These are phyloP conservation scores for Diaphora mendica DNA, from an alignment of 2,888 invertebrate genomes.

Conservation along the genomic window DNA sequence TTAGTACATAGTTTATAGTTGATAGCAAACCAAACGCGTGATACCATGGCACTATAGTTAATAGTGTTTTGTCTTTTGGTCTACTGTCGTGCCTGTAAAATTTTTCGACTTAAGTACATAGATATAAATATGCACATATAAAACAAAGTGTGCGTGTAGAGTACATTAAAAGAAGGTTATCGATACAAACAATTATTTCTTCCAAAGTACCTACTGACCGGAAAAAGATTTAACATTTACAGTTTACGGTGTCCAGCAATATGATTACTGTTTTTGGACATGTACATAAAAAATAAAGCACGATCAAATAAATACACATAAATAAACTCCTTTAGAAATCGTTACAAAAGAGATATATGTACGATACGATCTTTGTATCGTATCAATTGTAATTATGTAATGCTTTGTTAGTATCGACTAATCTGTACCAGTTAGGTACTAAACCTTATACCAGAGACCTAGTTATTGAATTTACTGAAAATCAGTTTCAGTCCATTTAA, in stretches of 20 bases:
- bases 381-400: too few species aligned
- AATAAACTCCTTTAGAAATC: background rate
- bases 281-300: too few species aligned
- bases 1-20: slow-evolving; percentile 83
- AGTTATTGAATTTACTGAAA: background rate
- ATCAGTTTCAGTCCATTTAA: background rate
- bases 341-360: background rate
- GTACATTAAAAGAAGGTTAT: too few species aligned
- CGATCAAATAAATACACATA: too few species aligned
- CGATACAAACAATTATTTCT: too few species aligned
- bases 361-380: background rate
- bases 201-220: too few species aligned
- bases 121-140: background rate
- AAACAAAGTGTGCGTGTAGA: background rate
- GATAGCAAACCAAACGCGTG: slow-evolving; percentile 91
- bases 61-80: slow-evolving; percentile 31
- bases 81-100: slow-evolving; percentile 14
- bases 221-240: too few species aligned
- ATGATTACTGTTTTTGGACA: too few species aligned
- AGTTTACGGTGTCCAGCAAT: too few species aligned
- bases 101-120: background rate
- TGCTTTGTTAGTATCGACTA: background rate
- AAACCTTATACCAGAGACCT: background rate
- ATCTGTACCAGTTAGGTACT: background rate
- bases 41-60: slow-evolving; percentile 92